These are phyloP conservation scores for Pseudochaenichthys georgianus DNA, from an alignment of 2,797 vertebrate species.

Conservation along the genomic window DNA sequence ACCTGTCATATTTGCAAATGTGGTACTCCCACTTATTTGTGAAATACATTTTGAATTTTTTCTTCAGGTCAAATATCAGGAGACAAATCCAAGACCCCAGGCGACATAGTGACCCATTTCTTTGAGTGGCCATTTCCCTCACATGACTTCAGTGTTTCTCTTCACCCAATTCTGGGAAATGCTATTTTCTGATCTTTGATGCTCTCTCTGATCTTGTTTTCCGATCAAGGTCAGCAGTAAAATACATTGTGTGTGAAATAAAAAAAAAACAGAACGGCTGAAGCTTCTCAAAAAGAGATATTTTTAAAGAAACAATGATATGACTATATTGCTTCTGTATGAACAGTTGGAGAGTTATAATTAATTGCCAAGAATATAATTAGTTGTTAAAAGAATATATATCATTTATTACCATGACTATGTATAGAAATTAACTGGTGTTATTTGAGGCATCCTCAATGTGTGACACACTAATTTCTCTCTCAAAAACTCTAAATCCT, in stretches of 20 bases:
- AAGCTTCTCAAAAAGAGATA: constrained; percentile 5
- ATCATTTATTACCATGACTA: constrained; percentile 3
- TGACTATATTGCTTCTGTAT: neutral
- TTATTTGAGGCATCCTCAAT: constrained; percentile 8
- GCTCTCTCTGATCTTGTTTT: constrained; percentile 5
- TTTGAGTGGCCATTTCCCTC: constrained; percentile 28
- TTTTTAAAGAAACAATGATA: neutral
- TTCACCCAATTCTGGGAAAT: constrained; percentile 14
- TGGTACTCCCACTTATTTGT: constrained; percentile 11
- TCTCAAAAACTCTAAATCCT: neutral
- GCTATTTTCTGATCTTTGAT: neutral
- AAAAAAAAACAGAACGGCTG: neutral
- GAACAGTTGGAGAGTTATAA: neutral
- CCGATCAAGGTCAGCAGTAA: neutral
- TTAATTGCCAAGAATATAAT: neutral
- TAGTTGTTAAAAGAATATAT: neutral
- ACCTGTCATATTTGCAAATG: constrained; percentile 12
- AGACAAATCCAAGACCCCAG: constrained; percentile 51
- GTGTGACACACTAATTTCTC: neutral
- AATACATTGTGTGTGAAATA: neutral
- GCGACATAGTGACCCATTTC: constrained; percentile 59
- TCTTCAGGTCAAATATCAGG: constrained; percentile 47
- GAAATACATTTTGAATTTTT: constrained; percentile 33
- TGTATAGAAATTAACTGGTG: neutral
- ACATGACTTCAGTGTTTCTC: constrained; percentile 31